These are phyloP conservation scores for Chaetophractus vellerosus DNA, from an alignment of 2,797 vertebrate genomes.

Conservation along the genomic window DNA sequence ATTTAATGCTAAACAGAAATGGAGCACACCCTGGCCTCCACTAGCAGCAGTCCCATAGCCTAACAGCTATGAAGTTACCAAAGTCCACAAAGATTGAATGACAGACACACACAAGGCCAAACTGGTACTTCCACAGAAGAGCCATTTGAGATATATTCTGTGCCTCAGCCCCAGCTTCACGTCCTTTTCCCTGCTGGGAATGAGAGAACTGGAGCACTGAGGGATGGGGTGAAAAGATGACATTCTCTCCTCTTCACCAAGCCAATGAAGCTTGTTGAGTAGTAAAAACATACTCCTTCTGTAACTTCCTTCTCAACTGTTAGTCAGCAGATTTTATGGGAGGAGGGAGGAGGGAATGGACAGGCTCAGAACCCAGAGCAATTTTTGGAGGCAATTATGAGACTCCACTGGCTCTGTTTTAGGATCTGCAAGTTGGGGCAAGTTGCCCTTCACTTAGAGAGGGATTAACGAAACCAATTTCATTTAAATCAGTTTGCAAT, in stretches of 20 bases:
- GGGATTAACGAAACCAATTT: slow-evolving; percentile 80
- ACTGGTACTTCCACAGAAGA: slow-evolving; percentile 36
- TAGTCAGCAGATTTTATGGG: slow-evolving; percentile 81
- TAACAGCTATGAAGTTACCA: slow-evolving; percentile 49
- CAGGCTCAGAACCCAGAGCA: slow-evolving; percentile 68
- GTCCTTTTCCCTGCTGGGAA: slow-evolving; percentile 40
- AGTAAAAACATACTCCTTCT: slow-evolving; percentile 33
- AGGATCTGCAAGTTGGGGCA: slow-evolving; percentile 81
- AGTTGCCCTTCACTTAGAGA: slow-evolving; percentile 73
- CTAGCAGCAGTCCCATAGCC: slow-evolving; percentile 14
- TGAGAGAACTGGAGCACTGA: slow-evolving; percentile 30
- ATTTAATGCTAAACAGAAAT: slow-evolving; percentile 7
- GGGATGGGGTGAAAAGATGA: neutral
- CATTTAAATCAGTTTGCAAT: slow-evolving; percentile 78
- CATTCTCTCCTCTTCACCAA: slow-evolving; percentile 53
- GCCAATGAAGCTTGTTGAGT: slow-evolving; percentile 46
- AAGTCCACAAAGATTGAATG: slow-evolving; percentile 22
- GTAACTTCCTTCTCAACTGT: slow-evolving; percentile 61
- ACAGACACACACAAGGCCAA: neutral
- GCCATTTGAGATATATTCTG: slow-evolving; percentile 29
- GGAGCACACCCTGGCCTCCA: slow-evolving; percentile 7
- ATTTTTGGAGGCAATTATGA: slow-evolving; percentile 78
- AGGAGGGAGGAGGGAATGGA: slow-evolving; percentile 69
- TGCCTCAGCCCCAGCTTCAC: slow-evolving; percentile 1
- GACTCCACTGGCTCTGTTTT: slow-evolving; percentile 76